phyloP scores from a whole-genome alignment of 2,113 vertebrate genomes.

The Pseudorasbora parva region DNA sequence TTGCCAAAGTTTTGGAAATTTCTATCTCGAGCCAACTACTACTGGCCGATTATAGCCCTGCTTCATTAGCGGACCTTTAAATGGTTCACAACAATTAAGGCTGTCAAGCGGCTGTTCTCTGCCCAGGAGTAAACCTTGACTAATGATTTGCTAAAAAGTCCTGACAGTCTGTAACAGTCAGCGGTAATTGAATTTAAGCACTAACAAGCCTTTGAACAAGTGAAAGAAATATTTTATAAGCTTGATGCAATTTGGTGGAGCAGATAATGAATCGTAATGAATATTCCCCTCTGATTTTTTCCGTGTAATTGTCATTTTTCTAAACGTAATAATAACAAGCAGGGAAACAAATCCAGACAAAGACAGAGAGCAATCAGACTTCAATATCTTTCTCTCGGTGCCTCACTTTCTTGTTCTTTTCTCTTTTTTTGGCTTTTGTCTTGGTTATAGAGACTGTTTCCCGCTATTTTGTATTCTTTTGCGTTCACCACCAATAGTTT shows the following conservation, averaged over 20 bases:
- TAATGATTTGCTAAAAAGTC: slow-evolving; percentile 89
- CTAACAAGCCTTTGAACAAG: slow-evolving; percentile 86
- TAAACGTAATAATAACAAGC: slow-evolving; percentile 62
- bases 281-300: slow-evolving; percentile 69
- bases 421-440: slow-evolving; percentile 25
- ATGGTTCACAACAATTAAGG: slow-evolving; percentile 84
- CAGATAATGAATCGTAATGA: slow-evolving; percentile 75
- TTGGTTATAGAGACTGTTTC: slow-evolving; percentile 52
- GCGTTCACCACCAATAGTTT: slow-evolving; percentile 60
- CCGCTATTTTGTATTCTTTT: slow-evolving; percentile 63
- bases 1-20: slow-evolving; percentile 80
- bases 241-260: slow-evolving; percentile 83
- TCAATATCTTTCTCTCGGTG: slow-evolving; percentile 46
- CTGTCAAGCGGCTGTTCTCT: slow-evolving; percentile 75
- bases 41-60: slow-evolving; percentile 74
- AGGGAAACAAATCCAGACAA: slow-evolving; percentile 55
- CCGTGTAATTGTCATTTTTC: slow-evolving; percentile 60
- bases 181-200: slow-evolving; percentile 87
- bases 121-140: slow-evolving; percentile 77
- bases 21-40: slow-evolving; percentile 76
- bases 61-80: slow-evolving; percentile 89
- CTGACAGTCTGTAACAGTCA: slow-evolving; percentile 84
- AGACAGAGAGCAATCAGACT: slow-evolving; percentile 47
- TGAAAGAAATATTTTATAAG: slow-evolving; percentile 86
- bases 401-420: slow-evolving; percentile 30